Conservation (phyloP, 2,797 vertebrate genomes). For the Microhierax caerulescens region DNA sequence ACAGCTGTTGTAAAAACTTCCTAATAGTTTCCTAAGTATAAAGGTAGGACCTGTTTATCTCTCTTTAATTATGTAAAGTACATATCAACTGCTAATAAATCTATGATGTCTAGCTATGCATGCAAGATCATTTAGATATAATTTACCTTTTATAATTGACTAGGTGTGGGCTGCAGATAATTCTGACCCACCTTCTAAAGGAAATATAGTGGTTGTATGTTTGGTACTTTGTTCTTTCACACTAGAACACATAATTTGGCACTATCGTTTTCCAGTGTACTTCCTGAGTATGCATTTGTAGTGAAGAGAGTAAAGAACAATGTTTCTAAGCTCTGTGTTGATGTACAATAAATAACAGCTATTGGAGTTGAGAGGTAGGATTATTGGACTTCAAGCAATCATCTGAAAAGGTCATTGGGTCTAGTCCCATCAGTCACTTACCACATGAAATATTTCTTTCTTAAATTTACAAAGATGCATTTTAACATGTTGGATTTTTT, state of each 20-base stretch:
- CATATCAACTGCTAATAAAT: slow-evolving; percentile 26
- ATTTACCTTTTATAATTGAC: slow-evolving; percentile 31
- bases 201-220: not conserved
- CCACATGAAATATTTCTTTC: not conserved
- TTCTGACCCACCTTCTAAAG: not conserved
- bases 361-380: not conserved
- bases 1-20: slow-evolving; percentile 48
- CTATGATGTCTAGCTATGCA: not conserved
- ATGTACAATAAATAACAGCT: not conserved
- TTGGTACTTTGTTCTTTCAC: not conserved
- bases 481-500: not conserved
- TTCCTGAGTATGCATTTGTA: not conserved
- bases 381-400: fast-evolving
- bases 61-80: slow-evolving; percentile 32
- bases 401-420: not conserved
- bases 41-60: slow-evolving; percentile 51
- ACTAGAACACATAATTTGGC: not conserved
- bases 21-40: slow-evolving; percentile 50
- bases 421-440: not conserved
- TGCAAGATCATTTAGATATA: not conserved
- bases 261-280: not conserved
- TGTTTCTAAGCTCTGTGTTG: not conserved
- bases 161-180: not conserved
- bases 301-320: not conserved
- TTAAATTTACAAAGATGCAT: not conserved